phyloP scores from a whole-genome alignment of 2,113 vertebrate genomes.

The Heterocephalus glaber region DNA sequence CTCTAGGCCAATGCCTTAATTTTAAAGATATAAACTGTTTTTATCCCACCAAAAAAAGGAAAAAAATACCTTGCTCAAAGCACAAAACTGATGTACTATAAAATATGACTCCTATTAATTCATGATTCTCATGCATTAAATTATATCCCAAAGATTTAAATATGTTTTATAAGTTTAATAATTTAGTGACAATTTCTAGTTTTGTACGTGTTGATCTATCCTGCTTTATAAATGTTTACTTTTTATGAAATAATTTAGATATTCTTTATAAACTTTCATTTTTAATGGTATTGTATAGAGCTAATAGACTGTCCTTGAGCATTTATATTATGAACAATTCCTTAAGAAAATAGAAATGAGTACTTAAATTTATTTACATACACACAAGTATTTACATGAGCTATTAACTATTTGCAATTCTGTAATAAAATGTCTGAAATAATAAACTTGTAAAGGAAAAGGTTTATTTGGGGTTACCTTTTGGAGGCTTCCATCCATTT shows the following conservation, averaged over 20 bases:
- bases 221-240: neutral
- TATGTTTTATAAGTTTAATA: neutral
- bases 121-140: neutral
- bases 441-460: neutral
- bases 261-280: neutral
- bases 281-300: neutral
- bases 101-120: neutral
- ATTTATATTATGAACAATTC: neutral
- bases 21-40: neutral
- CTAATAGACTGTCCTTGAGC: neutral
- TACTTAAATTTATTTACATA: neutral
- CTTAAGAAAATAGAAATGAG: neutral
- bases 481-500: neutral
- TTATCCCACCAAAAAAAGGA: neutral
- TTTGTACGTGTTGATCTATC: neutral
- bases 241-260: neutral
- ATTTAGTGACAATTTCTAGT: neutral
- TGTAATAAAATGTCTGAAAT: neutral
- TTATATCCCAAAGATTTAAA: neutral
- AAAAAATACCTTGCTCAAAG: neutral
- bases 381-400: neutral
- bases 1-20: neutral
- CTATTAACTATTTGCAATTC: neutral
- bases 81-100: neutral
- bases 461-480: neutral